phyloP scores from a whole-genome alignment of 2,797 vertebrate species.

The Sebastes oblongus region DNA sequence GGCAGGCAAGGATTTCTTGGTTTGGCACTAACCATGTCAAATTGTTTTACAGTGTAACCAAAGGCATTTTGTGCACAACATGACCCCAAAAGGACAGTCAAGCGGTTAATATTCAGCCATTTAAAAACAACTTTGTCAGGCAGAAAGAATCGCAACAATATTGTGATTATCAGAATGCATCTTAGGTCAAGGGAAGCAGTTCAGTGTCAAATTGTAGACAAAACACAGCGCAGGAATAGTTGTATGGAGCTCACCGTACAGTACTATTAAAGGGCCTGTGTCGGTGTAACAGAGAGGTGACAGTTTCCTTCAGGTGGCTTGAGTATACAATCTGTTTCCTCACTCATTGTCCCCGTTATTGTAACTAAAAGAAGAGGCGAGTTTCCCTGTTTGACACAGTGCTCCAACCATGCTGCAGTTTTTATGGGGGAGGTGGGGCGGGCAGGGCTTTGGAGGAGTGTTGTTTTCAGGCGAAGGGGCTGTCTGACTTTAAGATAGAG shows the following conservation, averaged over 20 bases:
- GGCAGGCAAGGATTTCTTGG: conserved; percentile 36
- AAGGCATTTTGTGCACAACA: conserved; percentile 52
- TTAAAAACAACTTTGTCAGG: conserved; percentile 22
- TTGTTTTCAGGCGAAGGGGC: conserved; percentile 83
- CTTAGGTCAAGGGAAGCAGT: conserved; percentile 39
- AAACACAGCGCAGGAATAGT: conserved; percentile 65
- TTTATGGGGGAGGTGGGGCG: not conserved
- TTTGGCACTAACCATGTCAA: conserved; percentile 65
- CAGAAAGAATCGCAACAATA: conserved; percentile 2
- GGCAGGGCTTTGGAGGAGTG: not conserved
- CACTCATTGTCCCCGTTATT: not conserved
- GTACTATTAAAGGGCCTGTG: conserved; percentile 69
- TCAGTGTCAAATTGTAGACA: conserved; percentile 47
- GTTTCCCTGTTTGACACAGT: not conserved
- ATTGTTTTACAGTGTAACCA: conserved; percentile 57
- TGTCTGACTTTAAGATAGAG: conserved; percentile 83
- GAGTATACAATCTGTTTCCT: not conserved
- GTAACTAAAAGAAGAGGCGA: not conserved
- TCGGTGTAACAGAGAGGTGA: conserved; percentile 76
- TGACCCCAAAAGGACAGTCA: conserved; percentile 11
- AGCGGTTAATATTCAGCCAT: conserved; percentile 21
- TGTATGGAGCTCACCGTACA: conserved; percentile 65
- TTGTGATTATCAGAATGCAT: conserved; percentile 24
- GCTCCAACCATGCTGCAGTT: conserved; percentile 30
- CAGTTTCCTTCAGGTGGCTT: conserved; percentile 57